Evolutionary conservation across 2,888 invertebrate species (phyloP), one percentile per base, ranked within the genome.

Genomic region (Drosophila trichaetosa): DNA sequence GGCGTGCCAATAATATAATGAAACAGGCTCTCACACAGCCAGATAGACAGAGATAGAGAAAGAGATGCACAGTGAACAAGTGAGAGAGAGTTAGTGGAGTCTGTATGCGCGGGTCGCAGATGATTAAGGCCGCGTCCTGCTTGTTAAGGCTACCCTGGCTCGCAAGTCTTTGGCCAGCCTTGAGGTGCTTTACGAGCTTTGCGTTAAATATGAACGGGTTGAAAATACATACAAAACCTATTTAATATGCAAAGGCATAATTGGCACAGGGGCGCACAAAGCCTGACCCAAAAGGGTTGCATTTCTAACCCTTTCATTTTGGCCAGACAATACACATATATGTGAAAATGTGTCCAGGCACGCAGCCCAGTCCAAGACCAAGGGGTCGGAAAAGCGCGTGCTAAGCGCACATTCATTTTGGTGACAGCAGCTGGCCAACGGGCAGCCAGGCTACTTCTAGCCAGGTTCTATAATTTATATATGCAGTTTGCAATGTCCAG

Each of bases 1-100:
- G 92, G 92, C 92, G 92, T 92, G 90, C 86, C 92, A 90, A 91
- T 90, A 92, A 90, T 91, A 91, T 92, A 92, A 91, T 92, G 92
- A 91, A 89, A 92, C 91, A 91, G 80, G 81, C 81, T 78, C 74
- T 64, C 77, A 75, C 69, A 74, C 24, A 53, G 61, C 54, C 46
- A 29, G 51, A 31, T 48, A 65, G 54, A 33, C 49, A 27, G 36
- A n/a, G 56, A 42, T 61, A 51, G 53, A 58, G 65, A 16, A 24
- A 24, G 24, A 24, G 46, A 24, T 46, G 46, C 24, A 1, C 16
- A 18, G 31, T 10, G 24, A 0, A 54, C 24, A 49, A 59, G 33
- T 18, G 27, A 1, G 24, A 18, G n/a, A n/a, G 24, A 8, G 60
- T 21, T 27, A 18, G 29, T 57, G 66, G 74, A 77, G 65, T 68